phyloP scores from a whole-genome alignment of 2,888 invertebrate species.

The Neoitamus cyanurus region DNA sequence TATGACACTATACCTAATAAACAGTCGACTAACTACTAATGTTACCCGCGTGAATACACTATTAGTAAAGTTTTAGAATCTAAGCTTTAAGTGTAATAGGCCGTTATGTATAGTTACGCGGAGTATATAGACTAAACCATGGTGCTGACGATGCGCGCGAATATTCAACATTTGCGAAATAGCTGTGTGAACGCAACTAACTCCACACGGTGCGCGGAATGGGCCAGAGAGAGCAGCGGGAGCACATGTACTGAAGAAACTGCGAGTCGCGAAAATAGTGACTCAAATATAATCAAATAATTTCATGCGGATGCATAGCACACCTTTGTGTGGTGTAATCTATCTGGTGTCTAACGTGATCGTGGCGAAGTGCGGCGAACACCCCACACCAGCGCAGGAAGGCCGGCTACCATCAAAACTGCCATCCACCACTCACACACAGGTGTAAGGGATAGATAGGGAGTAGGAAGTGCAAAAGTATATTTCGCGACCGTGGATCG shows the following conservation, averaged over 20 bases:
- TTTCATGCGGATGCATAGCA: constrained; percentile 23
- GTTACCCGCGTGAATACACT: constrained; percentile 57
- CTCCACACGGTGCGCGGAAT: constrained; percentile 42
- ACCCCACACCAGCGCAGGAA: neutral
- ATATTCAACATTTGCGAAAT: constrained; percentile 50
- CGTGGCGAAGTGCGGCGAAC: neutral
- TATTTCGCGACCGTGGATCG: constrained; percentile 21
- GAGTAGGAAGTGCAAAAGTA: constrained; percentile 41
- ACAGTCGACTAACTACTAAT: constrained; percentile 57
- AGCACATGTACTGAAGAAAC: constrained; percentile 38
- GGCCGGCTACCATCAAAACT: neutral
- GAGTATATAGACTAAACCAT: constrained; percentile 40
- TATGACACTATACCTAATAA: constrained; percentile 57
- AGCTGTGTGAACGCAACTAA: constrained; percentile 48
- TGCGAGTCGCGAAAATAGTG: constrained; percentile 38
- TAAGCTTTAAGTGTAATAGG: constrained; percentile 52
- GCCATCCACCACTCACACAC: constrained; percentile 20
- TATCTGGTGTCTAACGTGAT: constrained; percentile 27
- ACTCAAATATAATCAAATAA: constrained; percentile 45
- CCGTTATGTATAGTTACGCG: constrained; percentile 45
- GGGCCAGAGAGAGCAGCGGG: constrained; percentile 43
- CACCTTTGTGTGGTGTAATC: constrained; percentile 28
- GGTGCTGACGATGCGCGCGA: constrained; percentile 48
- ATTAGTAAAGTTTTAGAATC: constrained; percentile 55
- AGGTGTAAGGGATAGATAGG: constrained; percentile 23